Base-by-base conservation (phyloP, 2,113 vertebrate species). In the Neogale vison region DNA sequence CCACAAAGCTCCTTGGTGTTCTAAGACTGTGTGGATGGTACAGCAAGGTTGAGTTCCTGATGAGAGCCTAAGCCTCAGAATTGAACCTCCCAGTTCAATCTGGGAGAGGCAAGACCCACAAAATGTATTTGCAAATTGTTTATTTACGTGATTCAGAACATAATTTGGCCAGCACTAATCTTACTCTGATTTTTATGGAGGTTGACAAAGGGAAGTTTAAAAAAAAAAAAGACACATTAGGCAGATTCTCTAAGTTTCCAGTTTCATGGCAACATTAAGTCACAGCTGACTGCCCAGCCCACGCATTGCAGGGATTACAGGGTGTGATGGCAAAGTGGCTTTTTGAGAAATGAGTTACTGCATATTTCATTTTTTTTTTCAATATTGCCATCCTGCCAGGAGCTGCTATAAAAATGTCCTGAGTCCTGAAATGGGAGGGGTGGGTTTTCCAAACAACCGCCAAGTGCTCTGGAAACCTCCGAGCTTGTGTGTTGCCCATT, bases 281-380 rank as follows among this genome's bases (percentile, higher is more conserved):
- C 72, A 83, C 5, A 74, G 84, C 79, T 96, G 95, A 87, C 55
- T 88, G 36, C 7, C 0, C 3, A 1, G 34, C 76, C 77, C 80
- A 85, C 10, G 7, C 67, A 34, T 10, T 34, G 15, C 42, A 55
- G 24, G 76, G 52, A 93, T 95, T 90, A 86, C 55, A 91, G 50
- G 31, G 94, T 31, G n/a, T 84, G 95, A 87, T 42, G 1, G 65
- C 42, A 65, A 93, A 95, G 77, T 50, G 91, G 83, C 29, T 76
- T 93, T 83, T 45, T 81, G 94, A 96, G 82, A 96, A 98, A 97
- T 89, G 71, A 96, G 61, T 81, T 61, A 42, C 65, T 57, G 24
- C 81, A 57, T 81, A 36, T 95, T 97, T 92, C 59, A 11, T 39
- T 50, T 97, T 95, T 36, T 95, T 36, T 91, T 26, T n/a, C 50